Percentiles rank a stretch among this genome's conserved stretches.
Conservation (phyloP, 2,797 vertebrate species). For the Neoniphon sammara region DNA sequence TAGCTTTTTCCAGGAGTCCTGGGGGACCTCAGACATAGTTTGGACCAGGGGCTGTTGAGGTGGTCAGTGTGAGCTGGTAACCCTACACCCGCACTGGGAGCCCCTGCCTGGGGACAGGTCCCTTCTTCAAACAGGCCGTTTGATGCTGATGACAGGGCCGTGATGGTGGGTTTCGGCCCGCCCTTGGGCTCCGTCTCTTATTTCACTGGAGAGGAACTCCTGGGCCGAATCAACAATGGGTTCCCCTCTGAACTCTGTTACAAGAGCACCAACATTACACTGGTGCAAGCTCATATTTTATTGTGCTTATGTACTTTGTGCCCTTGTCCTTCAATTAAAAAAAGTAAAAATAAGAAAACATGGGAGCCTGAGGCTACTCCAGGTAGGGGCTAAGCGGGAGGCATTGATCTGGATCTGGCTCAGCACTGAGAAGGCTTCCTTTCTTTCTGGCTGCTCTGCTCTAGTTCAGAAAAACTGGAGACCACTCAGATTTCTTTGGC, state of each 20-base stretch:
- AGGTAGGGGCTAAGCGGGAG: slow-evolving; percentile 27
- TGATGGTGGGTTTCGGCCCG: slow-evolving; percentile 71
- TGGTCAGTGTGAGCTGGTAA: slow-evolving; percentile 73
- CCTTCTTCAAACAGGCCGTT: slow-evolving; percentile 81
- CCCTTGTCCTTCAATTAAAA: too few relatives aligned
- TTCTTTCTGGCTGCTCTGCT: slow-evolving; percentile 30
- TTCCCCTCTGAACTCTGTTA: slow-evolving; percentile 69
- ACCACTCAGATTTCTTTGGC: slow-evolving; percentile 37
- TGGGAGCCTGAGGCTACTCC: slow-evolving; percentile 3
- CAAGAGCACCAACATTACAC: slow-evolving; percentile 52
- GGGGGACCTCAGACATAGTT: slow-evolving; percentile 45
- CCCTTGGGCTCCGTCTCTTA: slow-evolving; percentile 65
- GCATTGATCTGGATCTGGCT: slow-evolving; percentile 29
- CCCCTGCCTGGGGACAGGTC: slow-evolving; percentile 68
- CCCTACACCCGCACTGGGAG: slow-evolving; percentile 75
- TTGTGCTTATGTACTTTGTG: slow-evolving; percentile 47
- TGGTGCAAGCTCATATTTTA: slow-evolving; percentile 56
- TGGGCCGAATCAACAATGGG: slow-evolving; percentile 73
- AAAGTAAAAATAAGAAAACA: too few relatives aligned
- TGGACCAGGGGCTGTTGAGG: slow-evolving; percentile 50
- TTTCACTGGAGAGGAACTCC: slow-evolving; percentile 76
- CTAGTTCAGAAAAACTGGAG: slow-evolving; percentile 34
- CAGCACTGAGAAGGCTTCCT: slow-evolving; percentile 7
- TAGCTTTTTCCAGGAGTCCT: slow-evolving; percentile 50
- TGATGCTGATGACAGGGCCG: slow-evolving; percentile 82